phyloP scores from a whole-genome alignment of 2,113 vertebrate species.

The Parus major region DNA sequence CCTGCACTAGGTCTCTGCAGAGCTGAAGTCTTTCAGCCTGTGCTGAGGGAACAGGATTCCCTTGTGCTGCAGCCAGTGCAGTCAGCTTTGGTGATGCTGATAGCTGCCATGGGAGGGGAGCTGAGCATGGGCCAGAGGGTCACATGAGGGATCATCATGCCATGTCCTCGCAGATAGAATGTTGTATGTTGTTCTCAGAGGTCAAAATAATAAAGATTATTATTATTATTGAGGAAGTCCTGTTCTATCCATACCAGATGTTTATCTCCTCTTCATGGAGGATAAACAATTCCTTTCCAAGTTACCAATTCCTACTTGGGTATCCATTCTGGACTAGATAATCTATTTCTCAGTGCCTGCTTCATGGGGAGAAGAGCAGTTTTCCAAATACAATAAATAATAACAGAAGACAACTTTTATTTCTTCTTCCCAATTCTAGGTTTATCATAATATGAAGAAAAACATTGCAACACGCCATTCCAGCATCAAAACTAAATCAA shows the following conservation, averaged over 20 bases:
- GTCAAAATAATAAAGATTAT: background rate
- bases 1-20: background rate
- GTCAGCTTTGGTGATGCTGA: background rate
- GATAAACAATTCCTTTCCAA: background rate
- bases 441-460: constrained; percentile 60
- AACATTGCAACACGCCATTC: background rate
- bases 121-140: background rate
- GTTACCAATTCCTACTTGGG: accelerated
- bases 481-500: constrained; percentile 5
- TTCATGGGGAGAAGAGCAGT: background rate
- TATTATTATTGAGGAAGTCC: background rate
- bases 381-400: background rate
- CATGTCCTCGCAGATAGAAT: background rate
- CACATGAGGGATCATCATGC: background rate
- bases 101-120: background rate
- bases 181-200: background rate
- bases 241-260: background rate
- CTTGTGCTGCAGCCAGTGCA: background rate
- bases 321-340: background rate
- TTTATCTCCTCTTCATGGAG: background rate
- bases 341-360: background rate
- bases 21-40: background rate
- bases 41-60: background rate
- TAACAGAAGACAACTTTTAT: background rate
- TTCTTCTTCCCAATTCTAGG: constrained; percentile 39